Evolutionary conservation across 1,140 invertebrate species (phyloP).

Genomic region (Tetragnatha versicolor): DNA sequence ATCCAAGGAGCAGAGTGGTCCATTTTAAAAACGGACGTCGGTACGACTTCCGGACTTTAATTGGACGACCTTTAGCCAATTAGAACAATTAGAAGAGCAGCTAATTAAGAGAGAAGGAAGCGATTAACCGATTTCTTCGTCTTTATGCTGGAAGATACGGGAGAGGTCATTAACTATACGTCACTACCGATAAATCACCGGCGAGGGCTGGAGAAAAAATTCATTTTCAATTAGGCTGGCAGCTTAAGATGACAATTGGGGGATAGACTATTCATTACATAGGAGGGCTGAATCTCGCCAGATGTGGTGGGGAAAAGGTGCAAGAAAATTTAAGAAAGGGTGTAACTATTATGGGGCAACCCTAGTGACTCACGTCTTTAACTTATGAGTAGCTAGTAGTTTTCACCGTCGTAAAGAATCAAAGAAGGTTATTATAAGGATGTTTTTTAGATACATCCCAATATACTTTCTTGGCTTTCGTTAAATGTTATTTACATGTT

Average conservation of each 20-base stretch:
- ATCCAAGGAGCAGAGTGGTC: no score
- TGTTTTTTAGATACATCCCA: no score
- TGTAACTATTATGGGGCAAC: no score
- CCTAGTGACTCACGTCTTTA: no score
- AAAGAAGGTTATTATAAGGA: no score
- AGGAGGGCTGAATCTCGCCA: not conserved
- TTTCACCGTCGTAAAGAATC: no score
- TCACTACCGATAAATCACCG: constrained; percentile 17
- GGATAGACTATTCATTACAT: constrained; percentile 27
- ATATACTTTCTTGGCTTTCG: no score
- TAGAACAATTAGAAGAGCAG: constrained; percentile 14
- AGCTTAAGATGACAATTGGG: constrained; percentile 34
- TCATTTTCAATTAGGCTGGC: constrained; percentile 16
- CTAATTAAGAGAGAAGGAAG: constrained; percentile 21
- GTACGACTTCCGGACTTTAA: not conserved
- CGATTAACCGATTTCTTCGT: constrained; percentile 3
- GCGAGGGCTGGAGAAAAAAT: not conserved
- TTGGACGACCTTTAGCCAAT: constrained; percentile 17
- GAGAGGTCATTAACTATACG: constrained; percentile 17
- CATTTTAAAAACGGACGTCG: not conserved
- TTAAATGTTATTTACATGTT: no score
- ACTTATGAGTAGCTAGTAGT: no score
- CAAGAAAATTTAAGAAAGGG: not conserved
- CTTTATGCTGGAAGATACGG: not conserved
- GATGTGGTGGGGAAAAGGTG: not conserved